These are phyloP conservation scores for Anguilla japonica DNA, from an alignment of 2,113 vertebrate species.

Conservation along the genomic window DNA sequence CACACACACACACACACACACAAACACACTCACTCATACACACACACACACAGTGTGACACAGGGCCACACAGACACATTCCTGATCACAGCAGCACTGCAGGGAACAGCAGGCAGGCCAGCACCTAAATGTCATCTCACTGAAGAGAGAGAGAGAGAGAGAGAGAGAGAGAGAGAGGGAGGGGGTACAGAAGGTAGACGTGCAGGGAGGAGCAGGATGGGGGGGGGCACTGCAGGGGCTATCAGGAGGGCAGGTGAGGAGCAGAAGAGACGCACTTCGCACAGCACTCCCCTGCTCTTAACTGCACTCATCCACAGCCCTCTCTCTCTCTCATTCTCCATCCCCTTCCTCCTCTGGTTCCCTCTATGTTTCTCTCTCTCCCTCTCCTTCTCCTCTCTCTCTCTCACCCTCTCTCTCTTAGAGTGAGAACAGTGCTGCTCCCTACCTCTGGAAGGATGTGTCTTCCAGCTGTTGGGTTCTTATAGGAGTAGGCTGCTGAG, in stretches of 20 bases:
- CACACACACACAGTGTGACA: not conserved
- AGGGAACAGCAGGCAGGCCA: not conserved
- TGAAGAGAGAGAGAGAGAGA: not conserved
- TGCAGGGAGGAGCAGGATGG: not conserved
- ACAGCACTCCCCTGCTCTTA: not conserved
- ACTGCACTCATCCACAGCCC: not conserved
- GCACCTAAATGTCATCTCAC: slow-evolving; percentile 22
- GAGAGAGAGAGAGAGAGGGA: not conserved
- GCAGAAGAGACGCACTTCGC: not conserved
- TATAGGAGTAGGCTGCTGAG: not conserved
- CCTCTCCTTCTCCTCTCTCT: not conserved
- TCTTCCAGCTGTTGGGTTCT: not conserved
- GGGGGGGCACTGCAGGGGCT: not conserved
- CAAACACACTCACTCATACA: not conserved
- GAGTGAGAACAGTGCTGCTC: not conserved
- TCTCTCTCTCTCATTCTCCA: not conserved
- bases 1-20: not conserved
- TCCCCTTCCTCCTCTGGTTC: not conserved
- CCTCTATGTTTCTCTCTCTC: too few relatives aligned
- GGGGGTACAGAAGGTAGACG: not conserved
- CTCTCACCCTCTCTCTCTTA: not conserved
- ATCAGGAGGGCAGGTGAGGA: not conserved
- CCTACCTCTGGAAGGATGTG: not conserved
- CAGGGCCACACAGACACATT: not conserved
- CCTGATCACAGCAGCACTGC: slow-evolving; percentile 17